phyloP scores from a whole-genome alignment of 1,140 invertebrate genomes.

The Nymphalis io region DNA sequence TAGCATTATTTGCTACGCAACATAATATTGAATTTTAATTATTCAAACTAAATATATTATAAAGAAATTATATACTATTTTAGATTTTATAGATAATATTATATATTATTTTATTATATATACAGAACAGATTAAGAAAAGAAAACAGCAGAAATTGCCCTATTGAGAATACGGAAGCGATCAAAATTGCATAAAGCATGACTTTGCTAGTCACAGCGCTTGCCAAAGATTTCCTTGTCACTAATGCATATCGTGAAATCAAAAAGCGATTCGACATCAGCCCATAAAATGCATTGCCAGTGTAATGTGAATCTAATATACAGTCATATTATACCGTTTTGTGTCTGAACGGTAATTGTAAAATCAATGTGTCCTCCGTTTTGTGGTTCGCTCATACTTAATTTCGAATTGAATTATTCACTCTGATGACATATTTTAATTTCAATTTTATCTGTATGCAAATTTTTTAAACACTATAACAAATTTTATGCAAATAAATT shows the following conservation, averaged over 20 bases:
- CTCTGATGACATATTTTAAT: slow-evolving; percentile 15
- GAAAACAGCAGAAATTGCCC: not conserved
- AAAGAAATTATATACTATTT: too few relatives aligned
- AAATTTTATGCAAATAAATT: not conserved
- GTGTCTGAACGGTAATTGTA: slow-evolving; percentile 17
- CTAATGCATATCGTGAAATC: slow-evolving; percentile 15
- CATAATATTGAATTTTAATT: too few relatives aligned
- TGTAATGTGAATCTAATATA: slow-evolving; percentile 21
- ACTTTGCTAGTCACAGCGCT: not conserved
- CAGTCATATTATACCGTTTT: slow-evolving; percentile 21
- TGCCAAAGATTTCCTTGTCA: not conserved
- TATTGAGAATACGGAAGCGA: not conserved
- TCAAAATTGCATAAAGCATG: not conserved
- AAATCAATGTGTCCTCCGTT: slow-evolving; percentile 21
- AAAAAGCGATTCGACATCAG: slow-evolving; percentile 26
- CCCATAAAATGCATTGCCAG: slow-evolving; percentile 24
- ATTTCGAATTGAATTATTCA: slow-evolving; percentile 15
- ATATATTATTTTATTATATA: too few relatives aligned
- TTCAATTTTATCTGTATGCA: slow-evolving; percentile 14
- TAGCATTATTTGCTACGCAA: too few relatives aligned
- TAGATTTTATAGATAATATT: too few relatives aligned
- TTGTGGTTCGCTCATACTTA: slow-evolving; percentile 19
- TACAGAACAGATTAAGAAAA: too few relatives aligned
- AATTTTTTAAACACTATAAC: not conserved
- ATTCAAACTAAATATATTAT: too few relatives aligned